phyloP scores from a whole-genome alignment of 1,140 invertebrate genomes.

The Drusus annulatus region DNA sequence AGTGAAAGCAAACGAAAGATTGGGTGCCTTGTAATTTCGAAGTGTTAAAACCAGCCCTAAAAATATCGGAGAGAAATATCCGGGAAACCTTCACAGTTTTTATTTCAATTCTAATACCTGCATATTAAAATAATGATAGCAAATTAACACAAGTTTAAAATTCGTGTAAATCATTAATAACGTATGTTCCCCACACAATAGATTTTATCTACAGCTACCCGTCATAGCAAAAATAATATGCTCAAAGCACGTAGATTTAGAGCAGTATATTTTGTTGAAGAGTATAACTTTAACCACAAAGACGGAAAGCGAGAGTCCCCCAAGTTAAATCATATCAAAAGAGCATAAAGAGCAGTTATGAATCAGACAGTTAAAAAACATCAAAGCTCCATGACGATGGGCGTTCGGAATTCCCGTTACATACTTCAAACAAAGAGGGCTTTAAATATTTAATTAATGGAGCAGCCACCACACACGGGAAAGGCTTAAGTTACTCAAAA shows the following conservation, averaged over 20 bases:
- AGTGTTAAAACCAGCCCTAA: not conserved
- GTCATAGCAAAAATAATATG: too few species aligned
- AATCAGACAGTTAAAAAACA: conserved; percentile 42
- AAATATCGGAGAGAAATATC: too few species aligned
- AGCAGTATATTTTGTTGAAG: not conserved
- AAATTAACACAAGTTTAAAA: too few species aligned
- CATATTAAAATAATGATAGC: too few species aligned
- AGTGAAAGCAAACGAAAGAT: conserved; percentile 30
- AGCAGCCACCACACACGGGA: conserved; percentile 41
- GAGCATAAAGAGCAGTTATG: conserved; percentile 8
- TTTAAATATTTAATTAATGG: conserved; percentile 57
- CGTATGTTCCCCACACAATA: too few species aligned
- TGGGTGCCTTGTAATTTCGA: not conserved
- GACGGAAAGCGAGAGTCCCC: not conserved
- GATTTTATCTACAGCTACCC: too few species aligned
- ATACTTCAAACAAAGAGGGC: conserved; percentile 47
- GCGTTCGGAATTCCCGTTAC: conserved; percentile 25
- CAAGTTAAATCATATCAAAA: conserved; percentile 18
- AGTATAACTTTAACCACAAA: conserved; percentile 15
- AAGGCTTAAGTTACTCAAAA: conserved; percentile 52
- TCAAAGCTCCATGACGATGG: conserved; percentile 44
- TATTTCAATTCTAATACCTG: too few species aligned
- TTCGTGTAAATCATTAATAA: too few species aligned
- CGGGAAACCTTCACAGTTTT: too few species aligned
- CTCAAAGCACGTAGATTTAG: too few species aligned